These are phyloP conservation scores for Oreochromis niloticus DNA, from an alignment of 2,113 vertebrate species.

Conservation along the genomic window DNA sequence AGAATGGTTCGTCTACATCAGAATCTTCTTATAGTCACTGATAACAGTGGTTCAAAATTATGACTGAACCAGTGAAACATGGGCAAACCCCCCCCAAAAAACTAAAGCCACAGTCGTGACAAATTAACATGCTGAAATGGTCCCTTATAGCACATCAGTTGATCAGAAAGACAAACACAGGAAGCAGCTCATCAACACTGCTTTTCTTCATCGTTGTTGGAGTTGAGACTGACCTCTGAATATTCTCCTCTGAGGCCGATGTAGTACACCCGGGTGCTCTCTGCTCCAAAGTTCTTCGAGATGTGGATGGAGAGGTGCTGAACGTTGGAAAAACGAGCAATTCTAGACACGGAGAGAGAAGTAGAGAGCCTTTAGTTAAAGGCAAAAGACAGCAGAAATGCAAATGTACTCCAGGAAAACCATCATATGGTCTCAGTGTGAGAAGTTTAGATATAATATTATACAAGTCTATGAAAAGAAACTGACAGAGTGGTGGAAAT, in stretches of 20 bases:
- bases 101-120: background rate
- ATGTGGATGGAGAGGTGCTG: constrained; percentile 92
- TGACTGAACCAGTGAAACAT: background rate
- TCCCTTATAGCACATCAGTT: background rate
- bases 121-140: background rate
- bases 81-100: too few species aligned
- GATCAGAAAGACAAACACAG: background rate
- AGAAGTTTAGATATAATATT: accelerated
- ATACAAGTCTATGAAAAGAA: background rate
- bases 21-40: background rate
- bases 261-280: constrained; percentile 88
- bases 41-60: background rate
- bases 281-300: constrained; percentile 90
- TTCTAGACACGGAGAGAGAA: constrained; percentile 65
- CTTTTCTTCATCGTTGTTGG: background rate
- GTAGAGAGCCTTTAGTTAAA: background rate
- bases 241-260: constrained; percentile 93
- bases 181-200: background rate
- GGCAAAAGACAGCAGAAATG: background rate
- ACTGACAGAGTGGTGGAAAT: background rate
- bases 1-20: background rate
- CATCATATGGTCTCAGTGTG: background rate
- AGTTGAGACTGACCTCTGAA: constrained; percentile 76
- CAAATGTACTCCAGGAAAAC: background rate
- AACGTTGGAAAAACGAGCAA: constrained; percentile 90